phyloP scores from a whole-genome alignment of 2,797 vertebrate species.

The Pyrocephalus nanus region DNA sequence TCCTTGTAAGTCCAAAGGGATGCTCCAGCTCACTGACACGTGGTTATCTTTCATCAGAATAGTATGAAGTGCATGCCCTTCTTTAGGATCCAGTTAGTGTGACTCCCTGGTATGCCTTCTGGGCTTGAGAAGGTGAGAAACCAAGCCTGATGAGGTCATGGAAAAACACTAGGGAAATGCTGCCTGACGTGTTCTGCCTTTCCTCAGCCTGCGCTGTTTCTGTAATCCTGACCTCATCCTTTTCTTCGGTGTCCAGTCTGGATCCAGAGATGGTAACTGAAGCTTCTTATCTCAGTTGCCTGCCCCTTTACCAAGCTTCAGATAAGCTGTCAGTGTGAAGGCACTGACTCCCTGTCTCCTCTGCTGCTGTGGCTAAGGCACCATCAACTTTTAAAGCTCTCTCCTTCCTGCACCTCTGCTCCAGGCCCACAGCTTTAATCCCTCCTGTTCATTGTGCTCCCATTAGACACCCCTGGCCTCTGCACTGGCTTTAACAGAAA shows the following conservation, averaged over 20 bases:
- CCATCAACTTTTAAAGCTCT: neutral
- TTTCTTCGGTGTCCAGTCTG: neutral
- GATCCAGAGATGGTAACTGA: neutral
- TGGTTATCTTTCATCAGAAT: neutral
- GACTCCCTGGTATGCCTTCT: neutral
- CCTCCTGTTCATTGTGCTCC: neutral
- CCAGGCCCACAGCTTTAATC: neutral
- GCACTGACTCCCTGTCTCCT: neutral
- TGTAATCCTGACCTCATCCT: slow-evolving; percentile 37
- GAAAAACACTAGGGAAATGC: neutral
- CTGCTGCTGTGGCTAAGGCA: neutral
- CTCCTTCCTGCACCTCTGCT: neutral
- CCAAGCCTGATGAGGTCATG: neutral
- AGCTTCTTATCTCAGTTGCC: neutral
- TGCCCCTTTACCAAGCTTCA: neutral
- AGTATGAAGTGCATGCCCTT: neutral
- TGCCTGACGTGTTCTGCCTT: neutral
- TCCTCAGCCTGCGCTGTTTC: slow-evolving; percentile 27
- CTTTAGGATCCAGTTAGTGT: neutral
- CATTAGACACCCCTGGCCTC: neutral
- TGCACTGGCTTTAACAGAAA: neutral
- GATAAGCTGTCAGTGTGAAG: neutral
- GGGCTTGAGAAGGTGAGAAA: slow-evolving; percentile 9
- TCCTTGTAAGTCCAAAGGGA: neutral
- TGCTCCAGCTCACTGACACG: neutral